Evolutionary conservation across 2,113 vertebrate genomes (phyloP).

Genomic region (Malurus cyaneus): DNA sequence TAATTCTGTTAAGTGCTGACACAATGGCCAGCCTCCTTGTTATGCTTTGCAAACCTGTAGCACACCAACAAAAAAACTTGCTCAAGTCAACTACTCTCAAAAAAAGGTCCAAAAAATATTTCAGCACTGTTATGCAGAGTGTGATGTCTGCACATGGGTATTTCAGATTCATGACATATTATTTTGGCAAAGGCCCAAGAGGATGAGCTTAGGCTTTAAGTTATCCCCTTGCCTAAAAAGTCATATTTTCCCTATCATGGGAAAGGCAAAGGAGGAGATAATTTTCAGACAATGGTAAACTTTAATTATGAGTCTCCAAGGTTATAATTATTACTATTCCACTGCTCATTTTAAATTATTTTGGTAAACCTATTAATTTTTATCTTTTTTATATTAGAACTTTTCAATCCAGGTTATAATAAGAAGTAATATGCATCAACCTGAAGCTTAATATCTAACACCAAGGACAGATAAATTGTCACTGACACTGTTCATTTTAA

Average conservation of each 20-base stretch:
- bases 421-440: neutral
- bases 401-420: neutral
- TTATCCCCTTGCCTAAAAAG: neutral
- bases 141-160: neutral
- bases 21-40: neutral
- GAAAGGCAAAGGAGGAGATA: neutral
- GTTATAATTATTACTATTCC: neutral
- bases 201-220: neutral
- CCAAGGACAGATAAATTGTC: neutral
- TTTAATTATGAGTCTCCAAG: neutral
- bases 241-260: neutral
- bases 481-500: neutral
- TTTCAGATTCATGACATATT: neutral
- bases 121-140: neutral
- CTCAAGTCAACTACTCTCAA: neutral
- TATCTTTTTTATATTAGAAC: neutral
- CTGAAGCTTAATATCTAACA: neutral
- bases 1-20: neutral
- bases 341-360: neutral
- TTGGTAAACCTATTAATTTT: neutral
- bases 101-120: neutral
- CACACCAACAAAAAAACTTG: neutral
- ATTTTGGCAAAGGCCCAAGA: neutral
- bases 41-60: neutral
- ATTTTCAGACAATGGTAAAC: neutral